Evolutionary conservation across 2,797 vertebrate species (phyloP), one percentile per base, ranked within the genome.

Genomic region (Scarus forsteni): DNA sequence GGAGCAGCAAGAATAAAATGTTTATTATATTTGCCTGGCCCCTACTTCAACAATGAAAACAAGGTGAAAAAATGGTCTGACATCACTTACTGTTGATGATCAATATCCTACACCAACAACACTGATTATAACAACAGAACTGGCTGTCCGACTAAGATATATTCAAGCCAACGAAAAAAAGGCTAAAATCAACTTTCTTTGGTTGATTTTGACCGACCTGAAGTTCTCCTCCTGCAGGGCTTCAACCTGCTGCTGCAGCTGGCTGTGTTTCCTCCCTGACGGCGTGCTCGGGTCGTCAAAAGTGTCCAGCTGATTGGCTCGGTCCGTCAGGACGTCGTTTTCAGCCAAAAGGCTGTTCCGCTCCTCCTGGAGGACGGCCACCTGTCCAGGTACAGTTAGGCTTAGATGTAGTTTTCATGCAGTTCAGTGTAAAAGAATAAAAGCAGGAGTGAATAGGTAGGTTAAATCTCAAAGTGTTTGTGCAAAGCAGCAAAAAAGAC

Each of bases 221-320:
- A 96, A 99, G 88, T 96, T 99, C 86, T 99, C 98, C 83, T 99
- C 97, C 85, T 99, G 97, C 60, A 99, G 78, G 40, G 95, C 91
- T 79, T 99, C 98, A 3, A 99, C 76, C 75, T 99, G 97, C 55
- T 96, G 88, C 81, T 98, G 98, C 43, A 96, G 92, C 79, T 95
- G 96, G 82, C 94, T 96, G 90, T 98, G 97, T 77, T 98, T 99
- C 75, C 93, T 96, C 51, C 97, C 95, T 58, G 96, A 97, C 49
- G 93, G 85, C 2, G 95, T 96, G 90, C 91, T 96, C 39, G 97
- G 96, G 79, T 99, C 96, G 62, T 98, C 97, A 64, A 98, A 95
- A 1, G 97, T 94, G 0, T 99, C 97, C 76, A 99, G 83, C 84
- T 99, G 98, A 91, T 95, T 97, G 85, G 97, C 87, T 77, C 96